Evolutionary conservation across 2,797 vertebrate genomes (phyloP).

Genomic region (Anguilla anguilla): DNA sequence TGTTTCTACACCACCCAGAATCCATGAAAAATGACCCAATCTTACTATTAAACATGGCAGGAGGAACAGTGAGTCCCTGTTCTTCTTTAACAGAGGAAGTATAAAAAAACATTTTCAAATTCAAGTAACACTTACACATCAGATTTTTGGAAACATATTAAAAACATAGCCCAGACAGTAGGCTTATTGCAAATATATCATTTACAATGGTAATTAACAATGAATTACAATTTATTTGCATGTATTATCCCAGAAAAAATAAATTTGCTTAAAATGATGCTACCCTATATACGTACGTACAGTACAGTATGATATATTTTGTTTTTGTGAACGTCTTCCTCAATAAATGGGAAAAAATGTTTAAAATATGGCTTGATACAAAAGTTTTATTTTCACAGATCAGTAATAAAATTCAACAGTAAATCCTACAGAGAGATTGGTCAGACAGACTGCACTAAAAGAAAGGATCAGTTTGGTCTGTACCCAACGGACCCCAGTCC

Average conservation of each 20-base stretch:
- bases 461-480: constrained; percentile 51
- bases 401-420: constrained; percentile 77
- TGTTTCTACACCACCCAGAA: too few species aligned
- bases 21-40: too few species aligned
- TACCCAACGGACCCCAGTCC: constrained; percentile 30
- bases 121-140: too few species aligned
- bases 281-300: background rate
- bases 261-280: background rate
- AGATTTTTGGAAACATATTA: background rate
- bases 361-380: constrained; percentile 41
- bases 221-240: background rate
- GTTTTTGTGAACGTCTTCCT: background rate
- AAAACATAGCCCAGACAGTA: background rate
- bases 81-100: too few species aligned
- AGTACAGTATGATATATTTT: background rate
- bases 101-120: too few species aligned
- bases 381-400: constrained; percentile 82
- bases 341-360: background rate
- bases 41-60: too few species aligned
- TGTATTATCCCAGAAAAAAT: background rate
- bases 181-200: background rate
- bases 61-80: too few species aligned
- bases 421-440: constrained; percentile 65
- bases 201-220: background rate
- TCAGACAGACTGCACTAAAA: constrained; percentile 44